A percentile compares a stretch with the other conserved stretches of the same genome.
phyloP scores from a whole-genome alignment of 2,888 invertebrate genomes.

The Clistopyga incitator region DNA sequence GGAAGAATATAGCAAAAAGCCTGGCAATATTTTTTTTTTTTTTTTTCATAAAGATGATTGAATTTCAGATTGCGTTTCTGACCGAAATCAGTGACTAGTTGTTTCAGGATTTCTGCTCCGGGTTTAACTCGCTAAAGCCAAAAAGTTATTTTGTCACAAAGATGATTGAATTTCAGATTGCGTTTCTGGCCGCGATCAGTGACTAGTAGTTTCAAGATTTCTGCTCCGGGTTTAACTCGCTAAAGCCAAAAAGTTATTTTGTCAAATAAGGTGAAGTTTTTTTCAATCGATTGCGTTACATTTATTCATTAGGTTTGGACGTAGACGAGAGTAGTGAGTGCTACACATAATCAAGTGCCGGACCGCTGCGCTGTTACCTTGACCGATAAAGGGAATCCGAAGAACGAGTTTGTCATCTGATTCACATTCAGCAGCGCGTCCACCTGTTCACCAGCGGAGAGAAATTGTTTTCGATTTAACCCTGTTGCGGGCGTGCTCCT shows the following conservation, averaged over 20 bases:
- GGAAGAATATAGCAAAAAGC: no score
- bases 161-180: background rate
- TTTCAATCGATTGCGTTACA: constrained; percentile 68
- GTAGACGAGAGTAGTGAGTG: constrained; percentile 46
- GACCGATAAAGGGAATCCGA: constrained; percentile 76
- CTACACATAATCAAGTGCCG: background rate
- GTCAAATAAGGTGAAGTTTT: constrained; percentile 70
- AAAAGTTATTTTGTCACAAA: constrained; percentile 37
- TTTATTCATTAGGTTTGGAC: constrained; percentile 74
- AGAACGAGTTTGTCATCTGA: constrained; percentile 64
- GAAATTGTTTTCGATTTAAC: constrained; percentile 46
- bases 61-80: background rate
- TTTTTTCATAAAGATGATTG: background rate
- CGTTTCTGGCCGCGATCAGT: background rate
- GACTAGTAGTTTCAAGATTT: background rate
- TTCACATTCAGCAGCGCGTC: constrained; percentile 60
- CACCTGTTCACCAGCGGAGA: constrained; percentile 21
- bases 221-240: constrained; percentile 42
- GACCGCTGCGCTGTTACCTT: constrained; percentile 71
- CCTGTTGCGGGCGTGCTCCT: constrained; percentile 2
- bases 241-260: constrained; percentile 69
- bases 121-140: constrained; percentile 63
- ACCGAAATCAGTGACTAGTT: background rate
- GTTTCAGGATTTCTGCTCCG: background rate
- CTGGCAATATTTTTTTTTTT: background rate